Evolutionary conservation across 2,888 invertebrate species (phyloP).

Genomic region (Pachliopta kotzebuea): DNA sequence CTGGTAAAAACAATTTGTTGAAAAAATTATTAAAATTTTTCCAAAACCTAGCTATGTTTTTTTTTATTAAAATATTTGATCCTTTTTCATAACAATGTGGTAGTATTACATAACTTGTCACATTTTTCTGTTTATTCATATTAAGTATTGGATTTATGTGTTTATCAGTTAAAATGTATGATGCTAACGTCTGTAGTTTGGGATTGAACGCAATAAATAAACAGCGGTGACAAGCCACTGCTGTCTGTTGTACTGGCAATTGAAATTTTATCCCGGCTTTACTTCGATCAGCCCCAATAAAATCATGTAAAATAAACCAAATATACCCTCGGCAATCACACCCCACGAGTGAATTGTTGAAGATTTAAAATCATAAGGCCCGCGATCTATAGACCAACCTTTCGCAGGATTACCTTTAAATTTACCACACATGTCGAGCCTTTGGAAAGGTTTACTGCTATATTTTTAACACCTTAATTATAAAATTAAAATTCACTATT

Average conservation of each 20-base stretch:
- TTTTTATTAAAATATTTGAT: too few species aligned
- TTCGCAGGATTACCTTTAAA: conserved; percentile 30
- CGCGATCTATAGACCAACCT: conserved; percentile 44
- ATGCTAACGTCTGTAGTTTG: conserved; percentile 50
- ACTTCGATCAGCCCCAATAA: conserved; percentile 67
- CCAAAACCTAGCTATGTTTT: too few species aligned
- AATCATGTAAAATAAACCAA: conserved; percentile 69
- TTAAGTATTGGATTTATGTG: conserved; percentile 25
- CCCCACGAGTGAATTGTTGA: conserved; percentile 34
- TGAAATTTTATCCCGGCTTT: conserved; percentile 78
- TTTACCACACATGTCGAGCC: conserved; percentile 15
- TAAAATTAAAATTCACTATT: background rate
- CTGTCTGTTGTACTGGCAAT: conserved; percentile 74
- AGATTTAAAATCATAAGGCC: conserved; percentile 60
- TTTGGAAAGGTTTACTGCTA: background rate
- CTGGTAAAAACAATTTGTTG: too few species aligned
- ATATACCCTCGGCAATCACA: conserved; percentile 43
- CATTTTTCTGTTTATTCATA: background rate
- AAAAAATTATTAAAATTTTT: too few species aligned
- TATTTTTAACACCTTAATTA: background rate
- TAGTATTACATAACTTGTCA: too few species aligned
- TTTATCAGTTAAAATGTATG: conserved; percentile 42
- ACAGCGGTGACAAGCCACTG: conserved; percentile 61
- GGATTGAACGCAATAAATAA: conserved; percentile 73
- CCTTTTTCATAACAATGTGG: too few species aligned